Base-by-base conservation (phyloP, 2,888 invertebrate species). In the Tiphia femorata region DNA sequence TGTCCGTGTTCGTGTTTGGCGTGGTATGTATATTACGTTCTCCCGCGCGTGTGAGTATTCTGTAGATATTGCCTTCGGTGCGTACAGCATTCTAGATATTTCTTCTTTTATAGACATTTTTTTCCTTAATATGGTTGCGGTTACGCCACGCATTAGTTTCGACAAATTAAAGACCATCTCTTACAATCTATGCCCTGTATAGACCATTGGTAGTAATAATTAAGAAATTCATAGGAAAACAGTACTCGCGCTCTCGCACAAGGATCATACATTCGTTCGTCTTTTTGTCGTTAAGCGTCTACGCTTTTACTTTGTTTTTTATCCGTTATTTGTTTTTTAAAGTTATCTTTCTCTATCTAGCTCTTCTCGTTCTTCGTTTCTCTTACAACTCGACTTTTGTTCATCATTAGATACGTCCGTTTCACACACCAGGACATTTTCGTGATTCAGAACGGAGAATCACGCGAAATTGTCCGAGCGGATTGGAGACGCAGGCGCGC, bases 161-260 rank as follows among this genome's bases (percentile, higher is more conserved):
- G 67, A 70, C 70, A 73, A 75, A 75, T 65, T 49, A 69, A 70
- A 65, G 60, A 56, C 62, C 60, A 48, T 68, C 43, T 49, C 80
- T 82, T 82, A 82, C 4, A 67, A 72, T 47, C 81, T 82, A 82
- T 81, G 82, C 82, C 82, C 82, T 82, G 82, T 82, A 81, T 82
- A 82, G 79, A 82, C 81, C 81, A 80, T 80, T 76, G 65, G 73
- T 76, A 74, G 60, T 73, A 52, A 67, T 71, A 66, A 77, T 78
- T 73, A 73, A 76, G 76, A 77, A 79, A 77, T 77, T 66, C 64
- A 75, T 75, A 72, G 69, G 72, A 75, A 76, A 66, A 58, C 63
- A 67, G 67, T 65, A 49, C 49, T 62, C 50, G 38, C 49, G 55
- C 49, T 56, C 43, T 50, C 48, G 46, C 40, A 48, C 40, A 47